Evolutionary conservation across 2,113 vertebrate genomes (phyloP).

Genomic region (Istiophorus platypterus): DNA sequence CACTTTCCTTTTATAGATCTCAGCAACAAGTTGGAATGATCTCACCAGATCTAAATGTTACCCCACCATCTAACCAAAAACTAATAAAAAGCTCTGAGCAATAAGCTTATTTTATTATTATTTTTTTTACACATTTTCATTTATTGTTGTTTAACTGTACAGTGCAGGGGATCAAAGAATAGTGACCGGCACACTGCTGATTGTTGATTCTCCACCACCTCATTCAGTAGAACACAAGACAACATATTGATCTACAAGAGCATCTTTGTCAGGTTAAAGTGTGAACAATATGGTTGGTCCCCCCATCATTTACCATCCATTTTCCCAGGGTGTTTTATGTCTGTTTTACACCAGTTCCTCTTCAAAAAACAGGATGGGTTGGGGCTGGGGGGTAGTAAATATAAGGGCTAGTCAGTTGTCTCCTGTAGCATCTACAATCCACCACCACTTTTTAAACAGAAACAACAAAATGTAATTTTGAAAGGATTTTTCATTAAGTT

Average conservation of each 20-base stretch:
- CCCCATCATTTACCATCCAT: conserved; percentile 20
- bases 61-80: too few relatives aligned
- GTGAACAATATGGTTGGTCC: conserved; percentile 12
- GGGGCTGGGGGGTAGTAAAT: background rate
- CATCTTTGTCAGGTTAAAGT: conserved; percentile 22
- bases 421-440: background rate
- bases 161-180: background rate
- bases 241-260: conserved; percentile 10
- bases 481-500: background rate
- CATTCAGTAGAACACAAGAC: conserved; percentile 22
- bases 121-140: background rate
- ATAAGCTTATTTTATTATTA: background rate
- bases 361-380: background rate
- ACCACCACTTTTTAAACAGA: background rate
- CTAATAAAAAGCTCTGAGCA: background rate
- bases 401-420: background rate
- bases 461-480: background rate
- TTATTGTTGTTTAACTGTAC: conserved; percentile 19
- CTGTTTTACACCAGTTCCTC: conserved; percentile 1
- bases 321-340: background rate
- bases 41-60: too few relatives aligned
- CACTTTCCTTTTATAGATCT: too few relatives aligned
- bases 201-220: background rate
- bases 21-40: too few relatives aligned
- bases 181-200: background rate